Evolutionary conservation across 23 tunicate species (phyloP), one percentile per base, ranked within the genome.

Genomic region (Corella eumyota): DNA sequence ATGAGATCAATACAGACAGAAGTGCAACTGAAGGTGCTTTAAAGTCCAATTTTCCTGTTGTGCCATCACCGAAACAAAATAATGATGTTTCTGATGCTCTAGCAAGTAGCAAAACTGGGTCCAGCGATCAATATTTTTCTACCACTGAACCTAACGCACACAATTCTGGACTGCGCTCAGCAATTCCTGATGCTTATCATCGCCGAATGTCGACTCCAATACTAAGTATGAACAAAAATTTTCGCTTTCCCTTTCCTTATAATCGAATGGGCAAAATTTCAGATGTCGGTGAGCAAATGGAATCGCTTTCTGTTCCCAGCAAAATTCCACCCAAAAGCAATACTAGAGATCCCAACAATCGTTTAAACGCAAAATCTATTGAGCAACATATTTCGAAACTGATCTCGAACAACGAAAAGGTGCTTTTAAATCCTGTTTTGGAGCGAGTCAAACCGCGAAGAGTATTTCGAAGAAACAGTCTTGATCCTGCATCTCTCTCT

Each of bases 391-490:
- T 86, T 17, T 59, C 75, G 9, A 71, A 78, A 33, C 48, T 86
- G 36, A 86, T 86, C 17, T 86, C 95, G 0, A 72, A 86, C 68
- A 86, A 86, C 34, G 95, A 77, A 46, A 86, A 86, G 60, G 68
- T 86, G 6, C 61, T 86, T 24, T 26, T 38, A 0, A 78, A 76
- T 46, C 85, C 95, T 25, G 73, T 36, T 26, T 32, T 86, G 26
- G 95, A 86, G 34, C 59, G 71, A 35, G 95, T 86, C 58, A 86
- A 86, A 66, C 95, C 95, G 22, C 38, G 95, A 35, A 60, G 95
- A 32, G 85, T 71, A 31, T 70, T 71, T 29, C 67, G 95, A 19
- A 47, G 81, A n/a, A 74, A 67, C 62, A 76, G 94, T 45, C 36
- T 75, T 19, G 94, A 84, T 34, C 74, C 83, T n/a, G 71, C 83